Conservation (phyloP, 2,888 invertebrate genomes). For the Augiades crinisus region DNA sequence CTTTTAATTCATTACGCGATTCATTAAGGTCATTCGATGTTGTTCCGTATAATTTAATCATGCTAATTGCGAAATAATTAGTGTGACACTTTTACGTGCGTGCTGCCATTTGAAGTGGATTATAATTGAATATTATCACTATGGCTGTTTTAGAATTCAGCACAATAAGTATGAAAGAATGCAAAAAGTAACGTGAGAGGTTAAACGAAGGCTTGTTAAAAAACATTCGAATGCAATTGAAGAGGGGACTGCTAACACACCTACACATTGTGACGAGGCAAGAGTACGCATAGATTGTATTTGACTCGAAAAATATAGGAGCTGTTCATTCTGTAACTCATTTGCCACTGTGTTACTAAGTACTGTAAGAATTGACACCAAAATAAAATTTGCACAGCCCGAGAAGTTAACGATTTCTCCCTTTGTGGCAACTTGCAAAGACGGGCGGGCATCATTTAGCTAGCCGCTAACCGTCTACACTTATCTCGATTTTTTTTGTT, state of each 20-base stretch:
- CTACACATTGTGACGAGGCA: no score
- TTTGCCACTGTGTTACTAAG: no score
- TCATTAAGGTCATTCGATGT: constrained; percentile 10
- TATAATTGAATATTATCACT: neutral
- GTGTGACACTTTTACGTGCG: constrained; percentile 33
- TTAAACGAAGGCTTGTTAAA: no score
- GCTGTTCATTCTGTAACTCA: no score
- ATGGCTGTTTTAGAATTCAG: no score
- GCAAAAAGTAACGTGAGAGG: no score
- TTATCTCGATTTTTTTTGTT: constrained; percentile 15
- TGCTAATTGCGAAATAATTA: constrained; percentile 44
- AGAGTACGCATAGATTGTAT: no score
- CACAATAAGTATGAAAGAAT: no score
- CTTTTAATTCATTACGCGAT: constrained; percentile 12
- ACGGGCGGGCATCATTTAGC: neutral
- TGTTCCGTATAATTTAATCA: constrained; percentile 47
- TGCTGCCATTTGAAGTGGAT: neutral
- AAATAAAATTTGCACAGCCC: neutral
- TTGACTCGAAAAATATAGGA: no score
- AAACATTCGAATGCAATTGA: no score
- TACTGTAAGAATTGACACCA: neutral
- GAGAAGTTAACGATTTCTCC: neutral
- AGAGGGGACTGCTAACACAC: no score
- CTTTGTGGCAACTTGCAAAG: neutral
- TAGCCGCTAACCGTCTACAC: neutral